Evolutionary conservation across 2,113 vertebrate species (phyloP).

Genomic region (Ophthalmolycus amberensis): DNA sequence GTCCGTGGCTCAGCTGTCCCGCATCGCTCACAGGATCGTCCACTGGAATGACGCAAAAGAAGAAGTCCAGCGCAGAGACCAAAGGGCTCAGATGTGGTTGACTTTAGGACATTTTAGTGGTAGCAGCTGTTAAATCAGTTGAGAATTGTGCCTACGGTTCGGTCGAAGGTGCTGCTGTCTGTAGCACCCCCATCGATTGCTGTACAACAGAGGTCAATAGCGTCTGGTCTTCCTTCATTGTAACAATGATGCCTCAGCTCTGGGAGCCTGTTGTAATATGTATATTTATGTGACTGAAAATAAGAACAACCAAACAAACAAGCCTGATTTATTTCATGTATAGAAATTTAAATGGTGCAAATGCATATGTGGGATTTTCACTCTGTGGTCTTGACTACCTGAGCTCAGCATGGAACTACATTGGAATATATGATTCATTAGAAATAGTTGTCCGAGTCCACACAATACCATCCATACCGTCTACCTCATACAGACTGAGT

Average conservation of each 20-base stretch:
- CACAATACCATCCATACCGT: not conserved
- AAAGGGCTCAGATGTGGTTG: not conserved
- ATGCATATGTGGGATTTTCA: not conserved
- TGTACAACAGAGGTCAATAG: constrained; percentile 32
- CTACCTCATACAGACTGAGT: not conserved
- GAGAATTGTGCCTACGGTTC: constrained; percentile 17
- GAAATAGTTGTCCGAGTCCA: not conserved
- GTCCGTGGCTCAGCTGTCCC: constrained; percentile 18
- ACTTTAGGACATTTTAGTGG: constrained; percentile 48
- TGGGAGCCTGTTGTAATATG: constrained; percentile 37
- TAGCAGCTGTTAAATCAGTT: constrained; percentile 18
- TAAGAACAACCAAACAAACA: constrained; percentile 29
- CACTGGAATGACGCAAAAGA: constrained; percentile 20
- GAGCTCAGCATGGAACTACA: not conserved
- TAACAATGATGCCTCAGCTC: constrained; percentile 52
- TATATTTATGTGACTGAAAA: constrained; percentile 65
- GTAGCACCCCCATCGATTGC: constrained; percentile 9
- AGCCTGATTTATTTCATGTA: constrained; percentile 51
- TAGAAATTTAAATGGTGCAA: constrained; percentile 67
- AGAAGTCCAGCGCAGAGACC: not conserved
- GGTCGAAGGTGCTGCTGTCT: constrained; percentile 37
- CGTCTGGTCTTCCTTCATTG: constrained; percentile 36
- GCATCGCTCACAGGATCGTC: constrained; percentile 48
- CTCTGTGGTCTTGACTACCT: not conserved
- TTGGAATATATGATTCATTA: not conserved